These are phyloP conservation scores for Echinops telfairi DNA, from an alignment of 2,113 vertebrate species.

Conservation along the genomic window DNA sequence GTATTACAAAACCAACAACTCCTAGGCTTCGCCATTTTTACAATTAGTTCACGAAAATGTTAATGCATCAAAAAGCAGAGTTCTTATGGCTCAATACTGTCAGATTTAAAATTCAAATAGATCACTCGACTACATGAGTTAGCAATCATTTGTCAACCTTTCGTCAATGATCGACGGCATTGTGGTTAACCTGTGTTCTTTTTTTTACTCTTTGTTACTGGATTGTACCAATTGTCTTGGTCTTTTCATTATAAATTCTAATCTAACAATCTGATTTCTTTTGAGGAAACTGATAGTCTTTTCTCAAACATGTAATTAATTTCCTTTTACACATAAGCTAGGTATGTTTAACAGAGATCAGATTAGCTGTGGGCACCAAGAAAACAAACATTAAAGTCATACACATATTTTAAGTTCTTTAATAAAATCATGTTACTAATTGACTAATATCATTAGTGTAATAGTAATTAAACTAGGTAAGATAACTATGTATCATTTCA, in stretches of 20 bases:
- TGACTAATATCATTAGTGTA: neutral
- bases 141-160: neutral
- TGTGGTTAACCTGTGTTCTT: neutral
- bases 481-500: neutral
- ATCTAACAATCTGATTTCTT: constrained; percentile 38
- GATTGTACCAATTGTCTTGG: constrained; percentile 29
- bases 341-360: neutral
- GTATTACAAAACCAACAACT: neutral
- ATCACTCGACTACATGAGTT: neutral
- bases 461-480: neutral
- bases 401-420: neutral
- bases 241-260: constrained; percentile 31
- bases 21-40: neutral
- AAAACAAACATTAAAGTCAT: neutral
- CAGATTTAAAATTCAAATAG: neutral
- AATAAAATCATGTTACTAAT: neutral
- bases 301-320: constrained; percentile 23
- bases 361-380: neutral
- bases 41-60: neutral
- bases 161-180: neutral
- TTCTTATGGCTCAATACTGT: neutral
- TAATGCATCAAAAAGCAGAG: neutral
- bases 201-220: neutral
- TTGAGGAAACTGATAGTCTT: neutral
- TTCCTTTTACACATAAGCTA: constrained; percentile 24